These are phyloP conservation scores for Microctonus hyperodae DNA, from an alignment of 2,888 invertebrate species.

Conservation along the genomic window DNA sequence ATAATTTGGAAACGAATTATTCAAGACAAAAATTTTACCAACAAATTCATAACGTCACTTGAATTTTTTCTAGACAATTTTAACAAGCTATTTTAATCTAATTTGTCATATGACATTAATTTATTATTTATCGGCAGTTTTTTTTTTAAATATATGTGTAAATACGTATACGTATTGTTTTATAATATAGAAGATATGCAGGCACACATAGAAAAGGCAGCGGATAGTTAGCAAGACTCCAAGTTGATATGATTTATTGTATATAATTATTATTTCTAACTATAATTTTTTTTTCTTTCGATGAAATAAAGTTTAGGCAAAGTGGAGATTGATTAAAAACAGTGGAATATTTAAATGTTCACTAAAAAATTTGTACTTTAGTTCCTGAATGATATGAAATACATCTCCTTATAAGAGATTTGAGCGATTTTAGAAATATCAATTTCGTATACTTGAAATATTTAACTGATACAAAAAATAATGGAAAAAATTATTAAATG, in stretches of 20 bases:
- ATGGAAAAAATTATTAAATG: not conserved
- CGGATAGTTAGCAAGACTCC: conserved; percentile 36
- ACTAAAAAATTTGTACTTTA: conserved; percentile 22
- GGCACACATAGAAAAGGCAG: conserved; percentile 51
- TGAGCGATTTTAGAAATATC: not conserved
- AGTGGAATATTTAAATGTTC: not conserved
- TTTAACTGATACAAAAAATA: not conserved
- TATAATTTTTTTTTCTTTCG: not conserved
- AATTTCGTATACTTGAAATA: not conserved
- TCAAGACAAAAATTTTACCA: not conserved
- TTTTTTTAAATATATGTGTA: conserved; percentile 7
- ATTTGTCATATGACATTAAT: not conserved
- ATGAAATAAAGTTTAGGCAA: not conserved
- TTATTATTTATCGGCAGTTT: not conserved
- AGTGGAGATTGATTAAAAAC: conserved; percentile 2
- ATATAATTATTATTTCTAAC: conserved; percentile 1
- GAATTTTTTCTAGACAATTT: conserved; percentile 18
- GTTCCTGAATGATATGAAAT: conserved; percentile 21
- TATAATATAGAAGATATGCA: conserved; percentile 36
- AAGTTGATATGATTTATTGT: not conserved
- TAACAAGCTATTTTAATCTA: conserved; percentile 28
- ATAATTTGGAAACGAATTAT: not conserved
- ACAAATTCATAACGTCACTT: not conserved
- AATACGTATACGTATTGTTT: conserved; percentile 24
- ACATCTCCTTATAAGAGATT: not conserved